phyloP scores from a whole-genome alignment of 2,888 invertebrate genomes.

The Julus scandinavius region DNA sequence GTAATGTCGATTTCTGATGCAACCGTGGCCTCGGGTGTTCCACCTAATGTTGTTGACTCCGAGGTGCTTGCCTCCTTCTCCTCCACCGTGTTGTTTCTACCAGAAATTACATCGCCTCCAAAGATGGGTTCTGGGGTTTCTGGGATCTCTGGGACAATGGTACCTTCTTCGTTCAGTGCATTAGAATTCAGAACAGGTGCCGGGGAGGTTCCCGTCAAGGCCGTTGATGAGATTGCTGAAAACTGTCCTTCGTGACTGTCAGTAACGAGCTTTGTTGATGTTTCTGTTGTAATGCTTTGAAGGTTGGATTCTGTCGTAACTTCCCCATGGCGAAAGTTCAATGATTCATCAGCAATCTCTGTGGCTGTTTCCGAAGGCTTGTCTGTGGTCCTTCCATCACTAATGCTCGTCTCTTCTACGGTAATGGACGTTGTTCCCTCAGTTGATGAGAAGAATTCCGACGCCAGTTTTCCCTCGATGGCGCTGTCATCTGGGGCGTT shows the following conservation, averaged over 20 bases:
- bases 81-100: background rate
- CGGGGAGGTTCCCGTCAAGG: constrained; percentile 15
- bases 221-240: background rate
- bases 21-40: background rate
- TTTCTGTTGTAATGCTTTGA: background rate
- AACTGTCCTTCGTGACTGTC: background rate
- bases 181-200: constrained; percentile 37
- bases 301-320: background rate
- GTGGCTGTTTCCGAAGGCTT: background rate
- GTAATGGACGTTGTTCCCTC: background rate
- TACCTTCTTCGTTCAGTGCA: background rate
- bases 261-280: background rate
- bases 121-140: background rate
- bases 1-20: background rate
- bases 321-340: background rate
- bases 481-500: constrained; percentile 33
- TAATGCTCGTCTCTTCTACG: background rate
- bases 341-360: background rate
- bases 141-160: background rate
- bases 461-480: constrained; percentile 4
- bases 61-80: background rate
- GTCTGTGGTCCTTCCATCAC: background rate
- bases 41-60: background rate
- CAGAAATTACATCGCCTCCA: background rate
- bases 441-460: background rate